Percentiles rank a stretch among this genome's conserved stretches.
These are phyloP conservation scores for Notolepis coatsorum DNA, from an alignment of 2,797 vertebrate species.

Conservation along the genomic window DNA sequence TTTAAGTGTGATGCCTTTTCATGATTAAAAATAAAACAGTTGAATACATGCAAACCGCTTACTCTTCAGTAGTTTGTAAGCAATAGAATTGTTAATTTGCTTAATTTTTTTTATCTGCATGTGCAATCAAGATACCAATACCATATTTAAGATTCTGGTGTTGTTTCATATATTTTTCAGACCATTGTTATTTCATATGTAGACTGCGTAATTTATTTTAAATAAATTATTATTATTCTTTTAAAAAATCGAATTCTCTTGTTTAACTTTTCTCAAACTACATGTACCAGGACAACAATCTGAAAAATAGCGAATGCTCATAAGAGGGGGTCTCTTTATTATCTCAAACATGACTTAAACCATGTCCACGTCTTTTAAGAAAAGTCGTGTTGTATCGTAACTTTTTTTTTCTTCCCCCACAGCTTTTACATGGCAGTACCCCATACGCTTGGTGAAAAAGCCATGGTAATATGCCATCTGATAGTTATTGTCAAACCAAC, in stretches of 20 bases:
- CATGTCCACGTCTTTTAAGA: conserved; percentile 18
- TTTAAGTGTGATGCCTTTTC: conserved; percentile 47
- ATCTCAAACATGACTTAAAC: conserved; percentile 20
- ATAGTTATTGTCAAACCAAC: conserved; percentile 49
- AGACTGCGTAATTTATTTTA: conserved; percentile 11
- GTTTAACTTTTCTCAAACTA: conserved; percentile 11
- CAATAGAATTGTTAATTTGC: conserved; percentile 12
- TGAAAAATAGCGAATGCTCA: not conserved
- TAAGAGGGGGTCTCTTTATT: conserved; percentile 9
- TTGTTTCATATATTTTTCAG: conserved; percentile 1
- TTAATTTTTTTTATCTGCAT: conserved; percentile 48
- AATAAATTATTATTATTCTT: conserved; percentile 12
- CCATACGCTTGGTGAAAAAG: conserved; percentile 28
- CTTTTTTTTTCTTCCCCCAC: conserved; percentile 15
- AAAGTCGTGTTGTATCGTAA: conserved; percentile 32
- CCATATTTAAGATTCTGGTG: conserved; percentile 10
- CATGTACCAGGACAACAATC: not conserved
- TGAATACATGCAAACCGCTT: conserved; percentile 19
- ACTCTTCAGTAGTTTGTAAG: conserved; percentile 19
- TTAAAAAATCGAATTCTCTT: conserved; percentile 6
- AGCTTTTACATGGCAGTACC: conserved; percentile 38
- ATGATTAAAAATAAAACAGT: conserved; percentile 22
- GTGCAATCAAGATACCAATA: conserved; percentile 35
- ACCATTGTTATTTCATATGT: conserved; percentile 18
- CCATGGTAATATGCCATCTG: conserved; percentile 35